phyloP scores from a whole-genome alignment of 2,888 invertebrate genomes.

The Drosophila demipolita region DNA sequence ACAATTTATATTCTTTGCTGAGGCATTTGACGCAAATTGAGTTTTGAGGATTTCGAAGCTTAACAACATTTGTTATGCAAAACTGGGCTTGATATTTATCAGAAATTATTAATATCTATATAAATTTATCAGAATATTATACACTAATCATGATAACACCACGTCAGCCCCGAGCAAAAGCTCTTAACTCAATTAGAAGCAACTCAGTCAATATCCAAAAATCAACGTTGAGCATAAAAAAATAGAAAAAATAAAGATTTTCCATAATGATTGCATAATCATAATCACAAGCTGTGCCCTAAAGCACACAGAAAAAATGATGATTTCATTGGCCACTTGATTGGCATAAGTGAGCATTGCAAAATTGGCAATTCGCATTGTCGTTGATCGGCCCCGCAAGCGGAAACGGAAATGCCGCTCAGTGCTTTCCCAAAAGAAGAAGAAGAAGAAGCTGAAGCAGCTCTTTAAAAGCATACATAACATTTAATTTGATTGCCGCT shows the following conservation, averaged over 20 bases:
- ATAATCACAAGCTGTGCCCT: conserved; percentile 58
- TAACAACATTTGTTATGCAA: conserved; percentile 64
- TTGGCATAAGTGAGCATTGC: conserved; percentile 66
- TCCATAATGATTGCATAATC: conserved; percentile 69
- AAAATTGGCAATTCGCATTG: conserved; percentile 67
- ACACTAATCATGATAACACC: conserved; percentile 43
- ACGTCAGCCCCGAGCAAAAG: conserved; percentile 39
- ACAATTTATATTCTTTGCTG: conserved; percentile 19
- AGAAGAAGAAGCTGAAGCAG: neutral
- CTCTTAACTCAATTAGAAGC: conserved; percentile 69
- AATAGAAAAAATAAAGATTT: conserved; percentile 28
- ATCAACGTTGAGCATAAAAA: conserved; percentile 26
- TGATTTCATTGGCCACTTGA: conserved; percentile 76
- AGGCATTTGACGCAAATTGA: conserved; percentile 62
- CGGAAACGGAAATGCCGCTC: conserved; percentile 3
- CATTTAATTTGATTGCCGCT: conserved; percentile 80
- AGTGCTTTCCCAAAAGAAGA: neutral
- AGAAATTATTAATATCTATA: conserved; percentile 17
- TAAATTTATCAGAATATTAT: conserved; percentile 34
- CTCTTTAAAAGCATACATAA: conserved; percentile 71
- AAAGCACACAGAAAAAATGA: conserved; percentile 43
- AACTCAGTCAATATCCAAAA: conserved; percentile 49
- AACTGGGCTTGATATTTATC: conserved; percentile 57
- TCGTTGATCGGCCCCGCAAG: conserved; percentile 53
- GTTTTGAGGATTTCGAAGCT: conserved; percentile 57